Percentiles rank a stretch among this genome's conserved stretches.
Conservation (phyloP, 2,888 invertebrate genomes). For the Euzetes globulus region DNA sequence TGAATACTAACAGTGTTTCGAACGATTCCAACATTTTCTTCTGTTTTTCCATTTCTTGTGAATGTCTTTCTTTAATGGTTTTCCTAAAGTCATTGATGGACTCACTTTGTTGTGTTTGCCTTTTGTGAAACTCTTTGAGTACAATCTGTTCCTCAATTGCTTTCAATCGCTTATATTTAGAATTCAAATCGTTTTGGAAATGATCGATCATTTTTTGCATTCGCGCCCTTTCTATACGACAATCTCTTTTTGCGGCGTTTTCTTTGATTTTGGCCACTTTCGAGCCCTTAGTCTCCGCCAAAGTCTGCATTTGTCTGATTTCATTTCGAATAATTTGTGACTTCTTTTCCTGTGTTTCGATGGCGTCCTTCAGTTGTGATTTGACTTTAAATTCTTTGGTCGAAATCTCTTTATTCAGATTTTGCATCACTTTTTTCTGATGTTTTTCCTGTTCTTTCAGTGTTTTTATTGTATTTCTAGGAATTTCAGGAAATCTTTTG, state of each 20-base stretch:
- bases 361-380: not conserved
- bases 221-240: not conserved
- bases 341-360: not conserved
- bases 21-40: not conserved
- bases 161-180: conserved; percentile 8
- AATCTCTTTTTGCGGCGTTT: not conserved
- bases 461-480: not conserved
- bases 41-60: not conserved
- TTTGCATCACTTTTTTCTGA: not conserved
- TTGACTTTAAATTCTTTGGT: not conserved
- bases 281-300: not conserved
- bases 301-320: not conserved
- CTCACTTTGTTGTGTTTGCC: not conserved
- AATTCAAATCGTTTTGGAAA: not conserved
- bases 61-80: not conserved
- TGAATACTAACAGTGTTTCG: not conserved
- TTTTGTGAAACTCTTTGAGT: not conserved
- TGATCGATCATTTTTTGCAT: not conserved
- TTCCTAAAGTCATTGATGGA: not conserved
- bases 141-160: not conserved
- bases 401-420: not conserved
- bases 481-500: not conserved
- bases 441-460: not conserved
- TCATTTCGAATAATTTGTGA: not conserved
- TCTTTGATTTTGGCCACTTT: conserved; percentile 1